A percentile compares a stretch with the other conserved stretches of the same genome.
Evolutionary conservation across 2,797 vertebrate species (phyloP).

Genomic region (Esox lucius): DNA sequence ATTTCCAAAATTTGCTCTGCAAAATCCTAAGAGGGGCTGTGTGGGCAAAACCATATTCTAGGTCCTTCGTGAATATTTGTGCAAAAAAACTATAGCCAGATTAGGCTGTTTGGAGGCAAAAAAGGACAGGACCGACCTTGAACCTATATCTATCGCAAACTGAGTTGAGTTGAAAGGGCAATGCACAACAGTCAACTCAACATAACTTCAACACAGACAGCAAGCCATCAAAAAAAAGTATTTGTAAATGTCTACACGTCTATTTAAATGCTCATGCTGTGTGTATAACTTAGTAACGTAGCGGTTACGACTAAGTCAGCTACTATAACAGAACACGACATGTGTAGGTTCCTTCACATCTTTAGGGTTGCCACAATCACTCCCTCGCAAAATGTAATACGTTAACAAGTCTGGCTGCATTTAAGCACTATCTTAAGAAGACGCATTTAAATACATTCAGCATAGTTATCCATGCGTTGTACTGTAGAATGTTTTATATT

Average conservation of each 20-base stretch:
- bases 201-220: not conserved
- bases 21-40: not conserved
- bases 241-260: not conserved
- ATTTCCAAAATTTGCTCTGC: not conserved
- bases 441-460: not conserved
- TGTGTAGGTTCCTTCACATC: not conserved
- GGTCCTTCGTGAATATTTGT: not conserved
- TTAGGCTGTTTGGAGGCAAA: no score
- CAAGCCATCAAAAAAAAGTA: not conserved
- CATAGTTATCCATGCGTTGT: not conserved
- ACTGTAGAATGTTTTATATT: not conserved
- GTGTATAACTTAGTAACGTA: not conserved
- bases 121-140: no score
- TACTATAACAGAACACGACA: not conserved
- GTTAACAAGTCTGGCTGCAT: not conserved
- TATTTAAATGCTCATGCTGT: not conserved
- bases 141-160: no score
- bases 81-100: not conserved
- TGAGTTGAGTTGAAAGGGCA: not conserved
- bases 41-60: not conserved
- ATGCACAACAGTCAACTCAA: not conserved
- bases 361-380: not conserved
- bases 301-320: not conserved
- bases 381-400: not conserved
- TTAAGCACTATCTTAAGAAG: not conserved